A percentile compares a stretch with the other conserved stretches of the same genome.
Evolutionary conservation across 2,113 vertebrate species (phyloP).

Genomic region (Triplophysa siluroides): DNA sequence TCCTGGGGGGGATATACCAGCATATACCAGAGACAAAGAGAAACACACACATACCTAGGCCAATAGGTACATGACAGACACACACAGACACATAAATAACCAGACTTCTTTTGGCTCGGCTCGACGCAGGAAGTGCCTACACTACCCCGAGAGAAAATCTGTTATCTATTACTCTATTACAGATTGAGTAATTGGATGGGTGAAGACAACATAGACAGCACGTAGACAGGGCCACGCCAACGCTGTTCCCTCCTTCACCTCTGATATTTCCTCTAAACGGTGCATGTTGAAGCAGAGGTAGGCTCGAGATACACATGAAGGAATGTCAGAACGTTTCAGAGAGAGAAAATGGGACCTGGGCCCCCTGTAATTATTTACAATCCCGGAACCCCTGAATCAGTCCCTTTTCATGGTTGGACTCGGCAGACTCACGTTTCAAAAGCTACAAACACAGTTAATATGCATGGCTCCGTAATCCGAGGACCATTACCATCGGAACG

Average conservation of each 20-base stretch:
- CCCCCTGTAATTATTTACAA: slow-evolving; percentile 54
- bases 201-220: slow-evolving; percentile 46
- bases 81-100: slow-evolving; percentile 26
- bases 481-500: slow-evolving; percentile 32
- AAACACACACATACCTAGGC: slow-evolving; percentile 39
- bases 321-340: slow-evolving; percentile 40
- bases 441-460: slow-evolving; percentile 55
- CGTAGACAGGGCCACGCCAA: slow-evolving; percentile 34
- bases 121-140: neutral
- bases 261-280: slow-evolving; percentile 36
- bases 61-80: slow-evolving; percentile 49
- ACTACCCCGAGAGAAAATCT: slow-evolving; percentile 67
- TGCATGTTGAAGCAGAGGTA: slow-evolving; percentile 26
- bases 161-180: slow-evolving; percentile 66
- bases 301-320: slow-evolving; percentile 17
- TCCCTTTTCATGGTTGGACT: slow-evolving; percentile 31
- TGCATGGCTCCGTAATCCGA: slow-evolving; percentile 36
- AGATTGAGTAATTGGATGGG: slow-evolving; percentile 52
- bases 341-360: slow-evolving; percentile 41
- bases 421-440: slow-evolving; percentile 33
- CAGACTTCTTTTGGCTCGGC: slow-evolving; percentile 1
- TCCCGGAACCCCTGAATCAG: slow-evolving; percentile 43
- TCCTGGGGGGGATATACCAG: slow-evolving; percentile 40
- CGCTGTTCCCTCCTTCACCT: neutral
- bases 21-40: slow-evolving; percentile 57